These are phyloP conservation scores for Pomacea canaliculata DNA, from an alignment of 2,888 invertebrate species.

Conservation along the genomic window DNA sequence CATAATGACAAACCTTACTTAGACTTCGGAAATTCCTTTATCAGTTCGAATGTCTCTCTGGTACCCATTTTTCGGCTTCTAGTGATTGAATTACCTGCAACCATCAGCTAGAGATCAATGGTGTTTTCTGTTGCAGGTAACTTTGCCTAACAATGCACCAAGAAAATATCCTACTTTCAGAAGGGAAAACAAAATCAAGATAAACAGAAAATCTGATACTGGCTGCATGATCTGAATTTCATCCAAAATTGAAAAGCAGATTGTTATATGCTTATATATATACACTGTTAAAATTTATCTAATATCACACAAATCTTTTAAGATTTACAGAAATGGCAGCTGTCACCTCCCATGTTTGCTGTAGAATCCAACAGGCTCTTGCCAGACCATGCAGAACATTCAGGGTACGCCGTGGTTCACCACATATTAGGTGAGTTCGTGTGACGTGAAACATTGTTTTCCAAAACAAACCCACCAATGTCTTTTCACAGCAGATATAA, in stretches of 20 bases:
- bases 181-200: too few relatives aligned
- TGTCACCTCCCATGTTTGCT: conserved; percentile 76
- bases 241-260: too few relatives aligned
- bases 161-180: too few relatives aligned
- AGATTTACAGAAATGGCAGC: too few relatives aligned
- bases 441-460: conserved; percentile 76
- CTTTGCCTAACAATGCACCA: too few relatives aligned
- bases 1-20: conserved; percentile 39
- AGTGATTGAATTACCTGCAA: conserved; percentile 74
- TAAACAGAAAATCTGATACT: too few relatives aligned
- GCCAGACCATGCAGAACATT: conserved; percentile 82
- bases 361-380: conserved; percentile 83
- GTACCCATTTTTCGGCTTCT: conserved; percentile 77
- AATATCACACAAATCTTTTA: too few relatives aligned
- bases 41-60: conserved; percentile 81
- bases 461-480: conserved; percentile 76
- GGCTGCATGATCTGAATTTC: too few relatives aligned
- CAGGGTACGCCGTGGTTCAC: conserved; percentile 79
- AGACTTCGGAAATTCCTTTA: conserved; percentile 77
- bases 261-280: too few relatives aligned
- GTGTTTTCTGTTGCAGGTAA: background rate
- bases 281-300: too few relatives aligned
- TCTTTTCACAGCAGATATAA: conserved; percentile 71
- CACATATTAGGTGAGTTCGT: conserved; percentile 85
- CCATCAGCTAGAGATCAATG: conserved; percentile 2